Conservation (phyloP, 1,140 invertebrate species). For the Papilio dardanus region DNA sequence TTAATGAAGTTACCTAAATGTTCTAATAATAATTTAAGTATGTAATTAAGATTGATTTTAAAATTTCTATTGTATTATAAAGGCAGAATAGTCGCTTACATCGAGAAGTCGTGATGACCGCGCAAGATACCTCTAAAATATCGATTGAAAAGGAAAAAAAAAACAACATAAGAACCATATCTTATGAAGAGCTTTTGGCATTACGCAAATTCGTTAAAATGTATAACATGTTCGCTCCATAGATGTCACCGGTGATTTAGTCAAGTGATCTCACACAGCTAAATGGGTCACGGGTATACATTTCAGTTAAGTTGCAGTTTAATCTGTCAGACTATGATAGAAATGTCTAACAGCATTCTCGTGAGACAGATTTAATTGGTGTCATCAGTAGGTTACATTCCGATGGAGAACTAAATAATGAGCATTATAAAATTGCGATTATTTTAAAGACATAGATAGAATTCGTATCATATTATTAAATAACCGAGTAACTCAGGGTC, state of each 20-base stretch:
- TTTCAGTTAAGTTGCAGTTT: constrained; percentile 25
- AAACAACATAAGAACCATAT: not conserved
- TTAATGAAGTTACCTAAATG: too few relatives aligned
- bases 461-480: too few relatives aligned
- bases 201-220: not conserved
- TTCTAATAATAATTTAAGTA: too few relatives aligned
- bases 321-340: constrained; percentile 20
- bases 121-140: too few relatives aligned
- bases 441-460: too few relatives aligned
- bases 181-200: not conserved
- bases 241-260: constrained; percentile 17
- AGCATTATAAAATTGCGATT: too few relatives aligned
- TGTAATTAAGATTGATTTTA: too few relatives aligned
- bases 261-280: constrained; percentile 5
- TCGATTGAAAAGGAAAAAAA: too few relatives aligned
- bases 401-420: not conserved
- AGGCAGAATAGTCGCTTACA: too few relatives aligned
- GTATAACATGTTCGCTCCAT: constrained; percentile 1
- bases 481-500: too few relatives aligned
- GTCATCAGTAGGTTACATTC: not conserved
- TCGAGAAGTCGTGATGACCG: too few relatives aligned
- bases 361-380: constrained; percentile 10
- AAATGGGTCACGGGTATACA: constrained; percentile 25
- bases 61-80: too few relatives aligned
- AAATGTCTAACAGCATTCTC: constrained; percentile 21